These are phyloP conservation scores for Falcunculus frontatus DNA, from an alignment of 2,113 vertebrate species.

Conservation along the genomic window DNA sequence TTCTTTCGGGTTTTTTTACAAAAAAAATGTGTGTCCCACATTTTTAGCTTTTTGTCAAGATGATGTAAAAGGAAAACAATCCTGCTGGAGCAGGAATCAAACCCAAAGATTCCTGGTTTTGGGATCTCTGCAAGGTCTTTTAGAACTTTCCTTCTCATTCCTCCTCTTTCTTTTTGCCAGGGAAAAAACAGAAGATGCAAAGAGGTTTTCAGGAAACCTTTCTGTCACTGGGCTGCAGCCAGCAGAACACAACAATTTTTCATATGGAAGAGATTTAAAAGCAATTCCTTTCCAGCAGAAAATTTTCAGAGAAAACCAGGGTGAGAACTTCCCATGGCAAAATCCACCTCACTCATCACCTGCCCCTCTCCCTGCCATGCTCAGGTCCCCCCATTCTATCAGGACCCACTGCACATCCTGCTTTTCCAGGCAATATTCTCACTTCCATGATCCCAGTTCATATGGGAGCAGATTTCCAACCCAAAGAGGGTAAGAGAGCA, in stretches of 20 bases:
- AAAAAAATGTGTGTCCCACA: neutral
- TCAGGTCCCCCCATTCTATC: neutral
- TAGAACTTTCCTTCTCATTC: neutral
- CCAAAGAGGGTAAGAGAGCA: neutral
- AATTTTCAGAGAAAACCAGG: neutral
- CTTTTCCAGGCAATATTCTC: neutral
- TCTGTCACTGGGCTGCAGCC: neutral
- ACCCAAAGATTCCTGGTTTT: neutral
- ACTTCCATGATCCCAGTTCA: neutral
- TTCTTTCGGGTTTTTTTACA: neutral
- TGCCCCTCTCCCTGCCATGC: neutral
- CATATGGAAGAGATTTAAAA: neutral
- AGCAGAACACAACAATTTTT: neutral
- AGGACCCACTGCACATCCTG: neutral
- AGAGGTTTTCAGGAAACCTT: neutral
- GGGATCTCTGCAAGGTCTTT: neutral
- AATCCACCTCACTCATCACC: rapidly evolving
- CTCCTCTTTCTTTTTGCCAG: neutral
- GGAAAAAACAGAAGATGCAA: neutral
- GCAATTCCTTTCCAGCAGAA: neutral
- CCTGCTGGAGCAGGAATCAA: neutral
- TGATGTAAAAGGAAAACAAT: neutral
- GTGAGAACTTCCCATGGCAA: neutral
- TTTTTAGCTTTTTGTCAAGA: neutral
- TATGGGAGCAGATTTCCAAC: neutral